phyloP scores from a whole-genome alignment of 2,888 invertebrate species.

The Agriopis leucophaearia region DNA sequence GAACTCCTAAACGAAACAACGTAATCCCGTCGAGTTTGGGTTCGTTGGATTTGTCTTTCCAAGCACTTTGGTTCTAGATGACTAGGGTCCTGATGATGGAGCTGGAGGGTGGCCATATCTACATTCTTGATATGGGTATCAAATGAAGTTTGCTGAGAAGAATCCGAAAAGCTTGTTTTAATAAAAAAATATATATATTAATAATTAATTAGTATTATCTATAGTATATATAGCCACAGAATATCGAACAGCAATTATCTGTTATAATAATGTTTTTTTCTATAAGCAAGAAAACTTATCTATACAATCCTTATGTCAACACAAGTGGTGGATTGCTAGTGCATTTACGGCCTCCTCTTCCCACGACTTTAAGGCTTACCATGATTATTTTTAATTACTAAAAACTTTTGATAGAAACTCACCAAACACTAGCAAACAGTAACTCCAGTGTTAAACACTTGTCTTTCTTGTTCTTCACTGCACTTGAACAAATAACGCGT shows the following conservation, averaged over 20 bases:
- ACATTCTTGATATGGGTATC: no score
- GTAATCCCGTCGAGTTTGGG: no score
- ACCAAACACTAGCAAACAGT: constrained; percentile 13
- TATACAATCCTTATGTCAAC: constrained; percentile 7
- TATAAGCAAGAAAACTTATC: constrained; percentile 10
- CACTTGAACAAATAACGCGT: constrained; percentile 25
- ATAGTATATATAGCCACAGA: background rate
- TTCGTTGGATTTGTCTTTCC: no score
- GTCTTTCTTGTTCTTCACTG: constrained; percentile 16
- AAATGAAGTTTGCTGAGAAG: no score
- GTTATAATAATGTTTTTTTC: background rate
- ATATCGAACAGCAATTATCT: background rate
- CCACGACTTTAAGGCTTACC: constrained; percentile 8
- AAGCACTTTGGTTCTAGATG: no score
- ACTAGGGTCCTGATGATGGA: no score
- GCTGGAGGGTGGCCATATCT: no score
- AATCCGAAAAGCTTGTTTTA: no score
- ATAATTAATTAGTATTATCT: no score
- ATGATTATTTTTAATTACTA: background rate
- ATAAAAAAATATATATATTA: no score
- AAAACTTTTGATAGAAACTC: constrained; percentile 8
- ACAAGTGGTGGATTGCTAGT: constrained; percentile 10
- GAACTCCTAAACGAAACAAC: no score
- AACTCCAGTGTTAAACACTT: constrained; percentile 7
- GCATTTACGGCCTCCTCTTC: constrained; percentile 10